phyloP scores from a whole-genome alignment of 1,140 invertebrate genomes.

The Hylyphantes graminicola region DNA sequence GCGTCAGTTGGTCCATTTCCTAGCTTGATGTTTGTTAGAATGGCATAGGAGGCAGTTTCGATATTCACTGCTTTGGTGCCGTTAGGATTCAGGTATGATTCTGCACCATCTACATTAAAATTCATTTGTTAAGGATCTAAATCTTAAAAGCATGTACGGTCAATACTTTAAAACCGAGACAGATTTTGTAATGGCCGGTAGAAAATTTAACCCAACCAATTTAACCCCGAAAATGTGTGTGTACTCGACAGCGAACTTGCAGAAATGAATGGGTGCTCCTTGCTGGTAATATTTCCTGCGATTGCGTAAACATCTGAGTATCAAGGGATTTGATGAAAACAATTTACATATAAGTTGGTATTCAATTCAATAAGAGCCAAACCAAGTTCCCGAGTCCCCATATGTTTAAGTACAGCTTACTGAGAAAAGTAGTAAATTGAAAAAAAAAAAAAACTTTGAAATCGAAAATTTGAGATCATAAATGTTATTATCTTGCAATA shows the following conservation, averaged over 20 bases:
- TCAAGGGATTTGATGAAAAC: too few species aligned
- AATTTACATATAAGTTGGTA: too few species aligned
- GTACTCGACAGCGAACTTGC: neutral
- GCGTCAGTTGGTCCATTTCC: constrained; percentile 73
- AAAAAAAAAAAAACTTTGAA: neutral
- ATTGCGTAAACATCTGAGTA: too few species aligned
- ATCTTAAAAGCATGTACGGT: neutral
- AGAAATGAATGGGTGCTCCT: too few species aligned
- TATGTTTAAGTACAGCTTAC: too few species aligned
- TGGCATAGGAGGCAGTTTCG: constrained; percentile 81
- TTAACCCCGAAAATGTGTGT: neutral
- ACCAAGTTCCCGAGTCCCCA: too few species aligned
- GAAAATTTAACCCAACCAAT: neutral
- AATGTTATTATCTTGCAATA: neutral
- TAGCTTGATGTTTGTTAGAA: constrained; percentile 75
- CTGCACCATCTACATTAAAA: constrained; percentile 14
- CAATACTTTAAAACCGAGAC: neutral
- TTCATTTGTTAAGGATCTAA: neutral
- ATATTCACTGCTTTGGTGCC: constrained; percentile 69
- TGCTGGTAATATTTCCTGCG: too few species aligned
- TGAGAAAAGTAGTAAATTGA: too few species aligned
- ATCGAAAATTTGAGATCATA: neutral
- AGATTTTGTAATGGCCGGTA: neutral
- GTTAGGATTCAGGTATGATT: neutral
- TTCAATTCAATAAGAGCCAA: too few species aligned